These are phyloP conservation scores for Danio tinwini DNA, from an alignment of 2,797 vertebrate species.

Conservation along the genomic window DNA sequence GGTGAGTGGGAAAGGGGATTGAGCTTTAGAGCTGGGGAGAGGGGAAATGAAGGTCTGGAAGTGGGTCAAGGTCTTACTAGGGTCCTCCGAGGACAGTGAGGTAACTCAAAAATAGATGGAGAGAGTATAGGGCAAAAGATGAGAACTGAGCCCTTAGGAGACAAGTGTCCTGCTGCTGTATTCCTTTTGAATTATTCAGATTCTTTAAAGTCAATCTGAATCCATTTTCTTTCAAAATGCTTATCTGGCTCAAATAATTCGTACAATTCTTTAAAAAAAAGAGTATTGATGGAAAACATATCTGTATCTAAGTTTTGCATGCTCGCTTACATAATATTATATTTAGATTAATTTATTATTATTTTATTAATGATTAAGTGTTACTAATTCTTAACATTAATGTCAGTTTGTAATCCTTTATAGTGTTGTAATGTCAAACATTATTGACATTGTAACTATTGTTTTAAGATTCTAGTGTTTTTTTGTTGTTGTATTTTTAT, in stretches of 20 bases:
- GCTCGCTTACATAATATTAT: no score
- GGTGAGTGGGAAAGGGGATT: conserved; percentile 68
- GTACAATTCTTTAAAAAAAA: neutral
- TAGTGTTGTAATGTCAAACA: no score
- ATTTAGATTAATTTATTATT: no score
- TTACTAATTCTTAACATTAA: no score
- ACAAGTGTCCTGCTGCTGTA: neutral
- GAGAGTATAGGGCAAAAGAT: conserved; percentile 9
- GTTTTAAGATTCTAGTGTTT: no score
- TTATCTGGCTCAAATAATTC: neutral
- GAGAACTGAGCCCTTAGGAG: conserved; percentile 2
- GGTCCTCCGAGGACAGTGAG: conserved; percentile 3
- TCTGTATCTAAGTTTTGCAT: neutral
- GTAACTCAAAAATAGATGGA: conserved; percentile 17
- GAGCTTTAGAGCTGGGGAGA: neutral
- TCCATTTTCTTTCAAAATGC: neutral
- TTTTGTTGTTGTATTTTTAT: no score
- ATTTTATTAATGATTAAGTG: no score
- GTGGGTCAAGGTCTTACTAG: conserved; percentile 22
- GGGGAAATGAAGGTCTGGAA: conserved; percentile 1
- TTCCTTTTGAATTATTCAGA: neutral
- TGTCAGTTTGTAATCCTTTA: no score
- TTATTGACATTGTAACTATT: no score
- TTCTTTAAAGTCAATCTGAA: neutral
- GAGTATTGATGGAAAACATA: neutral